These are phyloP conservation scores for Notarius lentiginosus DNA, from an alignment of 2,113 vertebrate species.

Conservation along the genomic window DNA sequence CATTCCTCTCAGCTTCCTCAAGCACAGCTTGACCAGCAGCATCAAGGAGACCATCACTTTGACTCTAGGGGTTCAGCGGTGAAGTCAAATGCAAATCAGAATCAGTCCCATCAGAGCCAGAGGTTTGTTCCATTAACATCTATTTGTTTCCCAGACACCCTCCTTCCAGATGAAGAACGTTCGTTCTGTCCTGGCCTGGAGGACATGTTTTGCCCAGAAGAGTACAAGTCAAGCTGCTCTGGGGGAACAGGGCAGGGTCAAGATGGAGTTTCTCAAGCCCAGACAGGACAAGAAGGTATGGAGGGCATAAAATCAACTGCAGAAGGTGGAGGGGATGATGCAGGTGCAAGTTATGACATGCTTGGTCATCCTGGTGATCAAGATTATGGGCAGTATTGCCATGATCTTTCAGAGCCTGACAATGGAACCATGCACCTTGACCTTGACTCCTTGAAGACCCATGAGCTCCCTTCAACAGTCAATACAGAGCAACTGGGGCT, in stretches of 20 bases:
- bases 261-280: slow-evolving; percentile 70
- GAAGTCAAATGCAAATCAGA: slow-evolving; percentile 60
- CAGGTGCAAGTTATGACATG: slow-evolving; percentile 74
- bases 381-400: slow-evolving; percentile 76
- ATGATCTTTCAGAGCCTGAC: slow-evolving; percentile 71
- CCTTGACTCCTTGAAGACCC: slow-evolving; percentile 82
- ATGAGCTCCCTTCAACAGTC: slow-evolving; percentile 89
- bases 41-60: slow-evolving; percentile 79
- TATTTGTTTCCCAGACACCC: slow-evolving; percentile 91
- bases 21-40: slow-evolving; percentile 80
- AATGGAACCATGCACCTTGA: slow-evolving; percentile 77
- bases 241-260: slow-evolving; percentile 75
- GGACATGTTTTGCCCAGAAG: slow-evolving; percentile 91
- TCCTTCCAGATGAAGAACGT: slow-evolving; percentile 89
- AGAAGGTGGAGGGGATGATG: slow-evolving; percentile 62
- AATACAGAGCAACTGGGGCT: slow-evolving; percentile 88
- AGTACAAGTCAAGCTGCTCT: slow-evolving; percentile 81
- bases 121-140: slow-evolving; percentile 90
- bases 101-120: slow-evolving; percentile 70
- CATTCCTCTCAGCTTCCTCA: slow-evolving; percentile 74
- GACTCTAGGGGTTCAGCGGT: slow-evolving; percentile 81
- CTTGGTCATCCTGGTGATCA: slow-evolving; percentile 79
- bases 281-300: slow-evolving; percentile 65
- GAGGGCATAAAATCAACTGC: slow-evolving; percentile 62
- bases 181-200: slow-evolving; percentile 95